Evolutionary conservation across 2,113 vertebrate genomes (phyloP).

Genomic region (Muntiacus muntjak): DNA sequence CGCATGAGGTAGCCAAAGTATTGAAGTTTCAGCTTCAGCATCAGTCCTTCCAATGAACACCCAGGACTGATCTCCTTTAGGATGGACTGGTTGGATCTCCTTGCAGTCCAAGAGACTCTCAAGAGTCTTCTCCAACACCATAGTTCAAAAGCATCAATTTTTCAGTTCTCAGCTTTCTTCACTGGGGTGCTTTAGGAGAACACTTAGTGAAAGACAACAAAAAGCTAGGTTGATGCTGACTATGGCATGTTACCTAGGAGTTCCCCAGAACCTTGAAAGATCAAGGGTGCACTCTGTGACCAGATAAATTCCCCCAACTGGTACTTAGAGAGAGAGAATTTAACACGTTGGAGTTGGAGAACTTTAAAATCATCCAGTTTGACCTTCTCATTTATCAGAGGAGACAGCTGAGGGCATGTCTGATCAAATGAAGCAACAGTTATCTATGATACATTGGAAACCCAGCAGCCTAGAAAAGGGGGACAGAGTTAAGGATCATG

Average conservation of each 20-base stretch:
- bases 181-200: background rate
- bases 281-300: background rate
- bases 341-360: background rate
- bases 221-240: background rate
- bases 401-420: background rate
- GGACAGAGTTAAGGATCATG: background rate
- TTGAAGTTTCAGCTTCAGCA: no score
- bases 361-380: background rate
- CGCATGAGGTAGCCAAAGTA: no score
- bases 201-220: background rate
- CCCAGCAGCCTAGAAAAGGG: background rate
- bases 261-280: background rate
- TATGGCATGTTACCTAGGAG: background rate
- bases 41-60: no score
- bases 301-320: background rate
- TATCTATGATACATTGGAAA: background rate
- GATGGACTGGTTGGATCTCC: no score
- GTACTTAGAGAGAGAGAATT: background rate
- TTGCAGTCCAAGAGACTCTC: no score
- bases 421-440: background rate
- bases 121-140: no score
- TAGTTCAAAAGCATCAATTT: no score
- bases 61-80: no score
- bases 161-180: no score
- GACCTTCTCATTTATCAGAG: background rate